Percentiles rank a stretch among this genome's conserved stretches.
Conservation (phyloP, 2,888 invertebrate species). For the Rhagonycha lutea region DNA sequence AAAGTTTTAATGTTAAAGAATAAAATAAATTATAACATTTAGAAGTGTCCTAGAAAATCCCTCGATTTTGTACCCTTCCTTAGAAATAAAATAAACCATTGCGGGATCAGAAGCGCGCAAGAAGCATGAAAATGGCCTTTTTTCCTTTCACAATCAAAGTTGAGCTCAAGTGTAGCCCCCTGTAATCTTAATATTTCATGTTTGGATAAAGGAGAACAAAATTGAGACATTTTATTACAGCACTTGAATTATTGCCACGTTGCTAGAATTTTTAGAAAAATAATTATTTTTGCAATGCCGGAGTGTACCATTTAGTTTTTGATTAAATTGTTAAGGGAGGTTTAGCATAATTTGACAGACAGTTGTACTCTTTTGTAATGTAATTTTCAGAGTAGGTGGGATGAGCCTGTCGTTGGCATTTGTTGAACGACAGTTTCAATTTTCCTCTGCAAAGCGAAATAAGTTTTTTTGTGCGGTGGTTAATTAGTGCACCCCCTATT, state of each 20-base stretch:
- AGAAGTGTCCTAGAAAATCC: slow-evolving; percentile 23
- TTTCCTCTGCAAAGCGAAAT: slow-evolving; percentile 31
- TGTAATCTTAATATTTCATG: slow-evolving; percentile 48
- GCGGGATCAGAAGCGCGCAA: slow-evolving; percentile 41
- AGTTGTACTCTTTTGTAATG: slow-evolving; percentile 44
- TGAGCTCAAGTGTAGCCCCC: slow-evolving; percentile 43
- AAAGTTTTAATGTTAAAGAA: slow-evolving; percentile 9
- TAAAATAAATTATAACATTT: slow-evolving; percentile 26
- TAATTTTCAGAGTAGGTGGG: slow-evolving; percentile 43
- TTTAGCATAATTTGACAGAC: slow-evolving; percentile 34
- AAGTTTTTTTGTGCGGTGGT: slow-evolving; percentile 17
- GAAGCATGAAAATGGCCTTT: slow-evolving; percentile 52
- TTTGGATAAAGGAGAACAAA: slow-evolving; percentile 30
- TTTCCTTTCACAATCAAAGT: slow-evolving; percentile 46
- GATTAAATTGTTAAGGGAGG: neutral
- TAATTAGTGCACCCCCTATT: slow-evolving; percentile 17
- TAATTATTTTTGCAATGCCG: neutral
- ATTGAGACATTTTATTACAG: slow-evolving; percentile 11
- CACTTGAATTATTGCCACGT: slow-evolving; percentile 22
- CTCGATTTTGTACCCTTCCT: slow-evolving; percentile 26
- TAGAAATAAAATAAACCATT: slow-evolving; percentile 36
- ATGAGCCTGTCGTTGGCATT: slow-evolving; percentile 40
- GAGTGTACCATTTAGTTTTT: neutral
- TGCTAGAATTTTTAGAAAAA: neutral
- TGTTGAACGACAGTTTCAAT: slow-evolving; percentile 44